phyloP scores from a whole-genome alignment of 2,797 vertebrate species.

The Gadopsis bispinosus region DNA sequence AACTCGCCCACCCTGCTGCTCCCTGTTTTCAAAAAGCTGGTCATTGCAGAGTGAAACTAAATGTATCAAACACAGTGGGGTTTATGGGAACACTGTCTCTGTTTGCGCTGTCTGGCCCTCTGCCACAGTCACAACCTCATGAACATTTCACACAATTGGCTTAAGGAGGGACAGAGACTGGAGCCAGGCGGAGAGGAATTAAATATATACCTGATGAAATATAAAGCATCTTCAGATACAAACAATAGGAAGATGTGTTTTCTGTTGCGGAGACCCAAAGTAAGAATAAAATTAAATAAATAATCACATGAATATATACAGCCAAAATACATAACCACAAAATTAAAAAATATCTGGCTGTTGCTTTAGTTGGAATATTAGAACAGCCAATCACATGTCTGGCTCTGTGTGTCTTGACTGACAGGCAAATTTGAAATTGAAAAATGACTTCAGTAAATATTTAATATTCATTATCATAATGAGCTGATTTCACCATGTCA shows the following conservation, averaged over 20 bases:
- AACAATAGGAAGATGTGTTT: not conserved
- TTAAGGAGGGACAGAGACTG: constrained; percentile 23
- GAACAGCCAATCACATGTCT: no score
- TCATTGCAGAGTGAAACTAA: constrained; percentile 23
- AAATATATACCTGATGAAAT: constrained; percentile 6
- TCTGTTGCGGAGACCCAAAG: not conserved
- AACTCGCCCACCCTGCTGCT: constrained; percentile 1
- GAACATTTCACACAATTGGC: constrained; percentile 21
- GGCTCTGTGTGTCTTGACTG: no score
- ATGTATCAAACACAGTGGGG: not conserved
- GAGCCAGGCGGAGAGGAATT: constrained; percentile 6
- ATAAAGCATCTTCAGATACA: not conserved
- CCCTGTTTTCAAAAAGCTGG: constrained; percentile 18
- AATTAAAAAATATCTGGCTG: no score
- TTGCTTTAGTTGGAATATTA: no score
- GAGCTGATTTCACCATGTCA: not conserved
- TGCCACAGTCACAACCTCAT: constrained; percentile 36
- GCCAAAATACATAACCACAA: not conserved
- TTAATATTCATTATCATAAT: no score
- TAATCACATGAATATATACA: not conserved
- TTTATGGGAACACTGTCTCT: constrained; percentile 36
- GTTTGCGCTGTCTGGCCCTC: constrained; percentile 32
- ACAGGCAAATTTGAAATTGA: no score
- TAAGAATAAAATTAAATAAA: not conserved
- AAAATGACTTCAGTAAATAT: no score